Evolutionary conservation across 2,797 vertebrate genomes (phyloP).

Genomic region (Muraenolepis orangiensis): DNA sequence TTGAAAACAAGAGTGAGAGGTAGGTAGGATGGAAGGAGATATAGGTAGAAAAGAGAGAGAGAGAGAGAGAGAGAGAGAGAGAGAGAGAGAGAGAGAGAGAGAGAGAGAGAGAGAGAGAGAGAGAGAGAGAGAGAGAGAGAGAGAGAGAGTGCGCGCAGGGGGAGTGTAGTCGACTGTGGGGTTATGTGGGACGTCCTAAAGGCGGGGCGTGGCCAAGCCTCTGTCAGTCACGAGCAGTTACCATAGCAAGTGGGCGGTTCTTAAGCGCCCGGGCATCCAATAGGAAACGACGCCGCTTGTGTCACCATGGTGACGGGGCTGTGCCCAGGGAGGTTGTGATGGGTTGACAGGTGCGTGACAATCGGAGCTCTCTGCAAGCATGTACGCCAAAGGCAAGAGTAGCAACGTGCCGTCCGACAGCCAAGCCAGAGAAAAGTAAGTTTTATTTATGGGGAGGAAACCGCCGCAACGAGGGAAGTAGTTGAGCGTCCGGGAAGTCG

Average conservation of each 20-base stretch:
- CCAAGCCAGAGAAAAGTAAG: constrained; percentile 97
- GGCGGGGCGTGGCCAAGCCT: constrained; percentile 52
- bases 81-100: background rate
- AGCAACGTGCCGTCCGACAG: constrained; percentile 95
- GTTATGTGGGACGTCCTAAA: constrained; percentile 44
- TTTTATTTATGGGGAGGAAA: constrained; percentile 74
- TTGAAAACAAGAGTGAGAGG: constrained; percentile 46
- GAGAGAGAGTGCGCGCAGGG: constrained; percentile 5
- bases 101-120: constrained; percentile 8
- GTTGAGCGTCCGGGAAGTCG: constrained; percentile 47
- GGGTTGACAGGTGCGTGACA: constrained; percentile 98
- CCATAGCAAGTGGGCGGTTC: constrained; percentile 74
- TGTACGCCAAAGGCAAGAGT: constrained; percentile 98
- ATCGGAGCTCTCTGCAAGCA: constrained; percentile 95
- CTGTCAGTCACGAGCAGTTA: constrained; percentile 68
- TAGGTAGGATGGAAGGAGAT: constrained; percentile 13
- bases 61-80: background rate
- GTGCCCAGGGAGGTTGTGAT: constrained; percentile 93
- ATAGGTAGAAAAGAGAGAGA: constrained; percentile 11
- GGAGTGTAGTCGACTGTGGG: constrained; percentile 1
- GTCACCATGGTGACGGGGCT: constrained; percentile 97
- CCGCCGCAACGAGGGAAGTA: constrained; percentile 47
- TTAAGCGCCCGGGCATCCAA: constrained; percentile 78
- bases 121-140: constrained; percentile 14
- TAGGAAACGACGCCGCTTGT: constrained; percentile 81